Evolutionary conservation across 1,140 invertebrate genomes (phyloP).

Genomic region (Andrena cerasifolii): DNA sequence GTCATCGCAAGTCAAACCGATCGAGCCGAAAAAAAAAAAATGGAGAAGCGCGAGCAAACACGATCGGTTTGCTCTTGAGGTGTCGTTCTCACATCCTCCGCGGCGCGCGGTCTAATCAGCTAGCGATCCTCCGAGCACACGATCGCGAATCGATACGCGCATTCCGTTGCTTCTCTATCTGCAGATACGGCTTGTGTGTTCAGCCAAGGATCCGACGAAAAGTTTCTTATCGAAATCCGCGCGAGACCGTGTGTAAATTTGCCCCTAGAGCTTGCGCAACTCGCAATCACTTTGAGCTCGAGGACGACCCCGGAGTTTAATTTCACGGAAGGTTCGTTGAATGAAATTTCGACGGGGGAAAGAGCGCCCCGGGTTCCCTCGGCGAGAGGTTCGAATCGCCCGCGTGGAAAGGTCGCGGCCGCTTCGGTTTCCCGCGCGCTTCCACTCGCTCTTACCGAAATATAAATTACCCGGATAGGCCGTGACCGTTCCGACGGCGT

Average conservation of each 20-base stretch:
- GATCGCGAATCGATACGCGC: constrained; percentile 24
- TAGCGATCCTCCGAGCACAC: not conserved
- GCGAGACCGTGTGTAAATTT: not conserved
- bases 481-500: constrained; percentile 1
- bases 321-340: too few species aligned
- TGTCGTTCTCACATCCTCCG: constrained; percentile 59
- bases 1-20: constrained; percentile 49
- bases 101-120: constrained; percentile 8
- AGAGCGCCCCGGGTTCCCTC: too few species aligned
- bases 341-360: too few species aligned
- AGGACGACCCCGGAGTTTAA: too few species aligned
- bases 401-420: not conserved
- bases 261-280: constrained; percentile 1
- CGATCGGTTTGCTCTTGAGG: constrained; percentile 59
- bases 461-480: not conserved
- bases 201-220: constrained; percentile 16
- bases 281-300: too few species aligned
- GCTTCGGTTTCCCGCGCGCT: not conserved
- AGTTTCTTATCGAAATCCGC: constrained; percentile 13
- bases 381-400: not conserved
- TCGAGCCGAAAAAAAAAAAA: constrained; percentile 39
- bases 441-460: not conserved
- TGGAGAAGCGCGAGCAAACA: constrained; percentile 39
- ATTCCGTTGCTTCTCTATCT: constrained; percentile 7
- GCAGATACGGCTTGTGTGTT: not conserved